phyloP scores from a whole-genome alignment of 2,888 invertebrate species.

The Phania funesta region DNA sequence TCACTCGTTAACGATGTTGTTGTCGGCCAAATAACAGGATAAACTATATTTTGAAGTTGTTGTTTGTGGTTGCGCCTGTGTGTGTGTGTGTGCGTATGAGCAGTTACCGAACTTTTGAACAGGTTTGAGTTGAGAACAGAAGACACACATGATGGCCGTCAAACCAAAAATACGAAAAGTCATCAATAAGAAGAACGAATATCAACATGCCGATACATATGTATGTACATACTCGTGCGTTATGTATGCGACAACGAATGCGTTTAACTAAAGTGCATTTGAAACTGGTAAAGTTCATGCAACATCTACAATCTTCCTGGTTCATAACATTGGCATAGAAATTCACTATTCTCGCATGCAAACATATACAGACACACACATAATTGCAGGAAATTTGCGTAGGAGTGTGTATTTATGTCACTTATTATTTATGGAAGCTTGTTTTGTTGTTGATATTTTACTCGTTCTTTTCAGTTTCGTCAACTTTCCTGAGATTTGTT shows the following conservation, averaged over 20 bases:
- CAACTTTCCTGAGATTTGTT: slow-evolving; percentile 22
- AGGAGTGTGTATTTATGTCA: not conserved
- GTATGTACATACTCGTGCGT: not conserved
- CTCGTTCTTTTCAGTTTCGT: slow-evolving; percentile 26
- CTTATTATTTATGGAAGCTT: slow-evolving; percentile 29
- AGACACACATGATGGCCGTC: slow-evolving; percentile 30
- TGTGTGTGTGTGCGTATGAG: not conserved
- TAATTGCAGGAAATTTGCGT: not conserved
- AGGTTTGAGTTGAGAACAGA: slow-evolving; percentile 61
- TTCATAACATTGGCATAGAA: slow-evolving; percentile 58
- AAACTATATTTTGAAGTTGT: slow-evolving; percentile 33
- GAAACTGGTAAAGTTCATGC: slow-evolving; percentile 49
- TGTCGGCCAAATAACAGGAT: slow-evolving; percentile 51
- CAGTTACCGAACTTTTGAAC: slow-evolving; percentile 48
- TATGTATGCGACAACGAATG: slow-evolving; percentile 14
- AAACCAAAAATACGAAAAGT: slow-evolving; percentile 24
- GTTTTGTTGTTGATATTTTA: slow-evolving; percentile 25
- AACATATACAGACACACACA: not conserved
- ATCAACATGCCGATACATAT: not conserved
- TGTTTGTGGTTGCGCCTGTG: not conserved
- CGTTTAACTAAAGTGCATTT: slow-evolving; percentile 48
- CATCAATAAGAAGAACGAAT: slow-evolving; percentile 28
- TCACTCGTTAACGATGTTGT: slow-evolving; percentile 51
- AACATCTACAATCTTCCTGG: slow-evolving; percentile 22
- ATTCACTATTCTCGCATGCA: slow-evolving; percentile 5